phyloP scores from a whole-genome alignment of 2,888 invertebrate genomes.

The Tiliacea aurago region DNA sequence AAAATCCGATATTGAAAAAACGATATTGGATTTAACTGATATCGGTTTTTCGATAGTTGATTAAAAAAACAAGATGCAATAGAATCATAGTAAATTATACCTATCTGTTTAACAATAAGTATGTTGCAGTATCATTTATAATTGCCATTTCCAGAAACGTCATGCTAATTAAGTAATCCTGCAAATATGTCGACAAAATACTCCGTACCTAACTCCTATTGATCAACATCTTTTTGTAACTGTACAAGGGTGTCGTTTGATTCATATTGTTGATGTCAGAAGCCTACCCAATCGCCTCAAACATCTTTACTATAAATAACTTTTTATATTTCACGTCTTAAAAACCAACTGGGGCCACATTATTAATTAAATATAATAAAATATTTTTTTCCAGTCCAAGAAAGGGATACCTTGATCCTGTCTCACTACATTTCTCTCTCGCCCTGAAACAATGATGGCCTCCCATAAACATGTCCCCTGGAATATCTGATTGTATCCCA shows the following conservation, averaged over 20 bases:
- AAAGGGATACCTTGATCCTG: neutral
- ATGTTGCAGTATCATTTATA: too few relatives aligned
- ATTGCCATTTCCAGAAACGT: too few relatives aligned
- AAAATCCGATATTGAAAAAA: too few relatives aligned
- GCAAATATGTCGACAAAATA: too few relatives aligned
- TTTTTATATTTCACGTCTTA: neutral
- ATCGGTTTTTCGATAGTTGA: too few relatives aligned
- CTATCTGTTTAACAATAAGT: too few relatives aligned
- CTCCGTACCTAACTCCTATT: neutral
- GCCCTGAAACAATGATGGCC: neutral
- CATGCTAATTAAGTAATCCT: too few relatives aligned
- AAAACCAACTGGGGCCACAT: neutral
- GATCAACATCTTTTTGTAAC: neutral
- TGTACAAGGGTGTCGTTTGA: neutral
- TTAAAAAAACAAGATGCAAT: too few relatives aligned
- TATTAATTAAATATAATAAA: neutral
- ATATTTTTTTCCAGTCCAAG: neutral
- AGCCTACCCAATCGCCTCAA: neutral
- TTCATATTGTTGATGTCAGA: neutral
- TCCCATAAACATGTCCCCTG: neutral
- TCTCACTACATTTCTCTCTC: neutral
- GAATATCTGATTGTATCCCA: slow-evolving; percentile 43
- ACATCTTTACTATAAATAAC: neutral
- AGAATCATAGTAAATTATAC: too few relatives aligned
- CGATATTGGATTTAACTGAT: too few relatives aligned